Conservation (phyloP, 2,888 invertebrate species). For the Elgonia sp. region DNA sequence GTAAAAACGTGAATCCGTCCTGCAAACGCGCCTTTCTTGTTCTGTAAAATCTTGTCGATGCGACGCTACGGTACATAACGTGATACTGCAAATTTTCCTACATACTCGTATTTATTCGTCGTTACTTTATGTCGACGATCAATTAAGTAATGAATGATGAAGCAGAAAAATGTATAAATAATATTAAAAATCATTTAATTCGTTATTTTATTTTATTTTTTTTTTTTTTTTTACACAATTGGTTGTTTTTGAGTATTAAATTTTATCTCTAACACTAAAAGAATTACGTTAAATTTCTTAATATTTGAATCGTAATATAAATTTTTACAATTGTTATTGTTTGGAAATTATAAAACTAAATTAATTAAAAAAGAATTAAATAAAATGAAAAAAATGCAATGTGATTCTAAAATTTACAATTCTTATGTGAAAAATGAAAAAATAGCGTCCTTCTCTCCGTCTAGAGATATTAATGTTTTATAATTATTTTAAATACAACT, state of each 20-base stretch:
- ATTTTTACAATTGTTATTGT: too few species aligned
- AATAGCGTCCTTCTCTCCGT: constrained; percentile 39
- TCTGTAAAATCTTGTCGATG: constrained; percentile 40
- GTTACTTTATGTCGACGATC: constrained; percentile 36
- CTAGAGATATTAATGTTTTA: constrained; percentile 53
- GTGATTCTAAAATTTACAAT: neutral
- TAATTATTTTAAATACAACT: constrained; percentile 48
- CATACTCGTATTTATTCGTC: constrained; percentile 52
- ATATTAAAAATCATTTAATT: too few species aligned
- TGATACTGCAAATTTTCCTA: constrained; percentile 60
- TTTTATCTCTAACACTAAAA: too few species aligned
- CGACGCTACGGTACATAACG: constrained; percentile 42
- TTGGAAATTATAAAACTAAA: neutral
- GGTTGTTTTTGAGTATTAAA: neutral
- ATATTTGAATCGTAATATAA: too few species aligned
- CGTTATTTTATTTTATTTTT: too few species aligned
- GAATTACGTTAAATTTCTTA: too few species aligned
- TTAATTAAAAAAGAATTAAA: neutral
- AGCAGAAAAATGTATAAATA: too few species aligned
- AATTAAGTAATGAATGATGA: constrained; percentile 38
- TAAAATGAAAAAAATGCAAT: neutral
- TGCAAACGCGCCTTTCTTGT: constrained; percentile 55
- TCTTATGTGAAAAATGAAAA: constrained; percentile 5
- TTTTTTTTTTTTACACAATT: constrained; percentile 37
- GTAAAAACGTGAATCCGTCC: constrained; percentile 67